Base-by-base conservation (phyloP, 92 coral and sea anemone species). In the Porites divaricata region DNA sequence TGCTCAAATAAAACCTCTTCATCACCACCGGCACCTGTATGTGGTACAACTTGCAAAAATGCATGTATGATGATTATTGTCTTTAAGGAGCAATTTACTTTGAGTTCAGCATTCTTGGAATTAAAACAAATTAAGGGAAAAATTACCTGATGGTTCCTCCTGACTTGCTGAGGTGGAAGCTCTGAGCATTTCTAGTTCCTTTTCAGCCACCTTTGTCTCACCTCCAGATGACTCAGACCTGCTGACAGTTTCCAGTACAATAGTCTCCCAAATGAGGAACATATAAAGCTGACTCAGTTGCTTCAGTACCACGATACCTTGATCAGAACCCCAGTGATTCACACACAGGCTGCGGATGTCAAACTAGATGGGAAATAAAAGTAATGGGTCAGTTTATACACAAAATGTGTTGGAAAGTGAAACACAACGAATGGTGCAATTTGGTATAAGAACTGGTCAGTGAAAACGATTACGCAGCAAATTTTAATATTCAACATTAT, bases 211-310 rank as follows among this genome's bases (percentile, higher is more conserved):
- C 28, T 90, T 89, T 15, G 89, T 78, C 56, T 82, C 92, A 48
- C 69, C 78, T 0, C 84, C 56, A 4, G 78, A 71, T 16, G 88
- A 83, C 4, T 93, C 96, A 41, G 91, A 77, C 14, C 80, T 80
- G 82, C 92, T 92, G 0, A 93, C 76, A 4, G 96, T 75, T 61
- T 95, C 93, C 63, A 96, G 87, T 63, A 96, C 95, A 16, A 96
- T 95, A 12, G 92, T 96, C 90, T 96, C 99, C 99, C 99, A 96
- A 19, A 94, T 90, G 25, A 96, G 89, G n/a, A 94, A 92, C 72
- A 91, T 88, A 83, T 96, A 95, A 14, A 96, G 83, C 57, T 95
- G 92, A 70, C 97, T 85, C 24, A 96, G 90, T 81, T 91, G 96
- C 77, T 88, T 84, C 19, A 96, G 79, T 4, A 93, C 90, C 8